Evolutionary conservation across 92 coral and sea anemone species (phyloP).

Genomic region (Umimayanthus chanpuru): DNA sequence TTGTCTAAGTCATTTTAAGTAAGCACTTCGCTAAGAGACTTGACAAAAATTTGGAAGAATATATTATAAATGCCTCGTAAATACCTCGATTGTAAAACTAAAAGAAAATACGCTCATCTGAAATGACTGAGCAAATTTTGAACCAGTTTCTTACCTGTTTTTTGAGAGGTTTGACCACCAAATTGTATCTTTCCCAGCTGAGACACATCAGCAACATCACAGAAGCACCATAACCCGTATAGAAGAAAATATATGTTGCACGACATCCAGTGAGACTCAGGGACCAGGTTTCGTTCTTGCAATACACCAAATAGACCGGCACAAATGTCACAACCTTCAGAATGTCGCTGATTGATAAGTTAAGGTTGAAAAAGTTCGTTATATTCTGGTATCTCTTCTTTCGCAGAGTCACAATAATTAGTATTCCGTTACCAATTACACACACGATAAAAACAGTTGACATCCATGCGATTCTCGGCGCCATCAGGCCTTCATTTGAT

Average conservation of each 20-base stretch:
- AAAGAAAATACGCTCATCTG: too few relatives aligned
- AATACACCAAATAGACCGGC: constrained; percentile 70
- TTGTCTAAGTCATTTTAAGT: too few relatives aligned
- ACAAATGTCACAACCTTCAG: constrained; percentile 60
- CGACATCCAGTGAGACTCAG: constrained; percentile 51
- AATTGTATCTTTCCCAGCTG: constrained; percentile 73
- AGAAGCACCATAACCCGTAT: constrained; percentile 53
- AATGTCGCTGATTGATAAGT: constrained; percentile 67
- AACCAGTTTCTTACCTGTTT: constrained; percentile 79
- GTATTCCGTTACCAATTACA: constrained; percentile 63
- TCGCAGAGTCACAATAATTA: constrained; percentile 63
- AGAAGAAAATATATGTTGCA: constrained; percentile 42
- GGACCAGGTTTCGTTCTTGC: constrained; percentile 58
- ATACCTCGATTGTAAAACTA: too few relatives aligned
- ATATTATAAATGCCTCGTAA: too few relatives aligned
- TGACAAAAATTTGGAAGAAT: too few relatives aligned
- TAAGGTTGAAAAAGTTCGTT: constrained; percentile 70
- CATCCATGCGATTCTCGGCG: constrained; percentile 64
- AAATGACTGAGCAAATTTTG: too few relatives aligned
- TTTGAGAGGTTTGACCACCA: constrained; percentile 64
- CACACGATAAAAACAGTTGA: constrained; percentile 53
- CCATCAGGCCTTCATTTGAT: background rate
- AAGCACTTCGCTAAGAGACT: too few relatives aligned
- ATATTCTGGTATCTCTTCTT: constrained; percentile 61
- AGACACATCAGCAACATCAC: constrained; percentile 63